phyloP scores from a whole-genome alignment of 1,140 invertebrate species.

The Lordiphosa mommai region DNA sequence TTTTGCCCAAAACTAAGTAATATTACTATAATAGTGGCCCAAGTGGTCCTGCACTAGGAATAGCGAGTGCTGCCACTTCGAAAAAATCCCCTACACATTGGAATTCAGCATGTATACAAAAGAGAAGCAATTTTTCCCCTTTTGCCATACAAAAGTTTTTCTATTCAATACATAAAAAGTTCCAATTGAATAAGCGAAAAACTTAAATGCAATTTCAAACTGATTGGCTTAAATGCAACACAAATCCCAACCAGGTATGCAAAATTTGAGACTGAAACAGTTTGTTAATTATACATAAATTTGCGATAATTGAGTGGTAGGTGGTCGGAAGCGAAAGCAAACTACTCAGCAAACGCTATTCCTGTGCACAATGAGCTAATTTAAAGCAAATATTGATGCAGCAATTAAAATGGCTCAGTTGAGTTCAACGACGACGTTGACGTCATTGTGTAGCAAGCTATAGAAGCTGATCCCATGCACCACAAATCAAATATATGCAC shows the following conservation, averaged over 20 bases:
- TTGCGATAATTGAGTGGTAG: slow-evolving; percentile 64
- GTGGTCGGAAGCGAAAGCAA: slow-evolving; percentile 3
- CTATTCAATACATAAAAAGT: slow-evolving; percentile 1
- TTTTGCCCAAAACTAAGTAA: not conserved
- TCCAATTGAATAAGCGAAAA: slow-evolving; percentile 40
- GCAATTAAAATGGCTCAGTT: slow-evolving; percentile 73
- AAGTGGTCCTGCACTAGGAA: too few relatives aligned
- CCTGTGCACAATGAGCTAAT: slow-evolving; percentile 64
- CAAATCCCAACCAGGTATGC: slow-evolving; percentile 6
- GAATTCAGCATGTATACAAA: too few relatives aligned
- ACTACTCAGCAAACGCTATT: not conserved
- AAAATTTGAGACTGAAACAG: slow-evolving; percentile 16
- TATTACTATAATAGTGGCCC: too few relatives aligned
- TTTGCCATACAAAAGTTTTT: too few relatives aligned
- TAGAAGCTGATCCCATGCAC: slow-evolving; percentile 22
- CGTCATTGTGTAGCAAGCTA: slow-evolving; percentile 14
- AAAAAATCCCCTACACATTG: too few relatives aligned
- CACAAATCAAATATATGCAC: slow-evolving; percentile 25
- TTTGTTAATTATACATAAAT: slow-evolving; percentile 69
- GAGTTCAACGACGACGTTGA: slow-evolving; percentile 26
- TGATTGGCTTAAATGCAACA: slow-evolving; percentile 19
- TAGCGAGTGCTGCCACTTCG: too few relatives aligned
- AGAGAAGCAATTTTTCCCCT: too few relatives aligned
- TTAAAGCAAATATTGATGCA: slow-evolving; percentile 75
- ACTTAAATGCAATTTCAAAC: slow-evolving; percentile 16